Base-by-base conservation (phyloP, 2,888 invertebrate genomes). In the Epistrophe eligans region DNA sequence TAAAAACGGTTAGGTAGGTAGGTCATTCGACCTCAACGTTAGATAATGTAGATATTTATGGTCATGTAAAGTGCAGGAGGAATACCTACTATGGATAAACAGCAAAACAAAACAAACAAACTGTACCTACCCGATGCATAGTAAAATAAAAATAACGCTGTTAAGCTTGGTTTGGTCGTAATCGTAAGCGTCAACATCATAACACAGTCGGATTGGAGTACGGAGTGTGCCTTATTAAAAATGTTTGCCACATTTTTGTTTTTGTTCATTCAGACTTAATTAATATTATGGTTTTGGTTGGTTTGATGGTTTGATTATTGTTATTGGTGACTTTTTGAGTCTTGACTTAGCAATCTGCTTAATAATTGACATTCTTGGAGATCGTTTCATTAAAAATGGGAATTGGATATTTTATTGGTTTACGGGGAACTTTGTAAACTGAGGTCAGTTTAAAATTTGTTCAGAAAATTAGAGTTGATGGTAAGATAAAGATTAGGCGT, bases 161-260 rank as follows among this genome's bases (percentile, higher is more conserved):
- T 57, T 50, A 64, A 38, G 58, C 50, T 50, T 62, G 32, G 38
- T 19, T 24, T 60, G 60, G 60, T 10, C 38, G 40, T 19, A 24
- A 24, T 24, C 24, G 24, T 17, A 40, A 60, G 4, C 45, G 11
- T 28, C 24, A 28, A 9, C 58, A 52, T 38, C 40, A 67, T n/a
- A 60, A 45, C 28, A 13, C 28, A 8, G 24, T 62, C 15, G 35
- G 19, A 43, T 9, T 48, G 10, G n/a, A 45, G 17, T 19, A 19
- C 19, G 73, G 70, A 83, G 83, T 79, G 83, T 79, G 83, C 79
- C 73, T 79, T 72, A 83, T 79, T 79, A 79, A 73, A 72, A 67
- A 77, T 45, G 45, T 28, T 64, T 64, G 64, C 45, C 62, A 43
- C 40, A 28, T 64, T 64, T 64, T 64, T 62, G 28, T 64, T 64